phyloP scores from a whole-genome alignment of 30 jellyfish, hydroid and myxozoan species.

The Aurelia coerulea region DNA sequence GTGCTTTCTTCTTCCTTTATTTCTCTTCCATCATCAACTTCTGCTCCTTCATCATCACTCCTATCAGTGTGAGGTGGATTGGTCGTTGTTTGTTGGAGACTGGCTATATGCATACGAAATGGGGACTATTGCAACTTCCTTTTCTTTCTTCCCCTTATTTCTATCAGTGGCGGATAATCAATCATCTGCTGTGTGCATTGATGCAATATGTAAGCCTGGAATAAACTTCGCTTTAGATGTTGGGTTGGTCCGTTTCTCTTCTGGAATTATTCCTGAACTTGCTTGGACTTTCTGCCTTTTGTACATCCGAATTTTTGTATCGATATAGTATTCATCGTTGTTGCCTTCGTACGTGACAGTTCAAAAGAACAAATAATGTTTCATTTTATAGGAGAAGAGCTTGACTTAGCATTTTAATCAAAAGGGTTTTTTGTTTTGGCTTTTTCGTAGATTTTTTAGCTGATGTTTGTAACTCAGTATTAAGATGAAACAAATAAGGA shows the following conservation, averaged over 20 bases:
- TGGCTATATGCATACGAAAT: constrained; percentile 46
- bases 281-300: constrained; percentile 58
- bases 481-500: too few relatives aligned
- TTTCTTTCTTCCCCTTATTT: constrained; percentile 51
- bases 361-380: constrained; percentile 12
- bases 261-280: constrained; percentile 52
- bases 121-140: constrained; percentile 8
- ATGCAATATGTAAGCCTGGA: constrained; percentile 19
- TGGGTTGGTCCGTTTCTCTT: constrained; percentile 31
- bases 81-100: constrained; percentile 38
- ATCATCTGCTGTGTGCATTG: not conserved
- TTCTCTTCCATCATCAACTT: not conserved
- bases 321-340: constrained; percentile 33
- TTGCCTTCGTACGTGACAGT: not conserved
- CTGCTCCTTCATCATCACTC: constrained; percentile 39
- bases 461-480: too few relatives aligned
- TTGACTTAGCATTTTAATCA: too few relatives aligned
- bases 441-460: too few relatives aligned
- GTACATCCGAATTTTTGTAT: constrained; percentile 49
- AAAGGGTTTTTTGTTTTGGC: too few relatives aligned
- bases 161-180: not conserved
- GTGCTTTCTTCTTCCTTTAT: constrained; percentile 40
- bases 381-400: too few relatives aligned
- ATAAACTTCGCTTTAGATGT: constrained; percentile 31
- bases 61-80: constrained; percentile 21